Conservation (phyloP, 2,797 vertebrate species). For the Rachycentron canadum region DNA sequence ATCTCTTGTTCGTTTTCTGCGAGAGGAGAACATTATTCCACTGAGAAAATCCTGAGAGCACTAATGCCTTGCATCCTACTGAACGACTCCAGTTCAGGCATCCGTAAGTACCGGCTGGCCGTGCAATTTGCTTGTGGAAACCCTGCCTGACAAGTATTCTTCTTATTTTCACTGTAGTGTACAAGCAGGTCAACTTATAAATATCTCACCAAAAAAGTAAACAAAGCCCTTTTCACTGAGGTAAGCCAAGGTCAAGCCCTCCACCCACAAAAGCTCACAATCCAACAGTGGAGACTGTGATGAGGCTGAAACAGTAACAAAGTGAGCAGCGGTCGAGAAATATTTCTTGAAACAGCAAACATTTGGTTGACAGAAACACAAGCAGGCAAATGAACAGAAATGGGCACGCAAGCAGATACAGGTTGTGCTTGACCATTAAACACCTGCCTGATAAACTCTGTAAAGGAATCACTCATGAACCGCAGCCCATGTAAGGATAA, state of each 20-base stretch:
- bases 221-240: conserved; percentile 15
- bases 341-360: conserved; percentile 39
- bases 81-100: not conserved
- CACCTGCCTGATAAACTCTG: conserved; percentile 14
- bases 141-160: not conserved
- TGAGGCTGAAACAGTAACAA: conserved; percentile 26
- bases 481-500: not conserved
- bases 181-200: conserved; percentile 6
- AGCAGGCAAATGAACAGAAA: conserved; percentile 4
- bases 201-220: conserved; percentile 13
- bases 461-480: conserved; percentile 14
- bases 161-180: not conserved
- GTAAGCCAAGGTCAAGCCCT: not conserved
- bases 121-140: conserved; percentile 7
- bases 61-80: conserved; percentile 21
- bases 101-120: not conserved
- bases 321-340: conserved; percentile 37
- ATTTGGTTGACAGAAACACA: conserved; percentile 35
- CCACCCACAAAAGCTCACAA: conserved; percentile 5
- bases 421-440: conserved; percentile 29
- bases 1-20: conserved; percentile 15
- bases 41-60: conserved; percentile 27
- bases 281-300: not conserved
- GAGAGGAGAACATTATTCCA: conserved; percentile 25
- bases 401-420: conserved; percentile 19